Conservation (phyloP, 1,140 invertebrate genomes). For the Choristoneura fumiferana region DNA sequence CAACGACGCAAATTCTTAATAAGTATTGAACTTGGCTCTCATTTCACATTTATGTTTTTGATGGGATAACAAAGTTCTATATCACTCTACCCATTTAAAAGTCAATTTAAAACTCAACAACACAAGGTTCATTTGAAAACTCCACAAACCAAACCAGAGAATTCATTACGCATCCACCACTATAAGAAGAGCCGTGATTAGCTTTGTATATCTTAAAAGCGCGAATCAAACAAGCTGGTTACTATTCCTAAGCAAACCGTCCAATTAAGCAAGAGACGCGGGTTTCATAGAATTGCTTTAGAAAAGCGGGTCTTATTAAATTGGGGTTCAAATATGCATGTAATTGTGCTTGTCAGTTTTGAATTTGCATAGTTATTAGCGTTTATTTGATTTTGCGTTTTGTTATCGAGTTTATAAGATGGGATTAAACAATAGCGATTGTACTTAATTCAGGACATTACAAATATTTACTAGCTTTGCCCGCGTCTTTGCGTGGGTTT, state of each 20-base stretch:
- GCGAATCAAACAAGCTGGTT: neutral
- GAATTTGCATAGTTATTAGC: conserved; percentile 54
- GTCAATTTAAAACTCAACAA: no score
- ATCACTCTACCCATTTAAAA: no score
- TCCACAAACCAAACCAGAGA: no score
- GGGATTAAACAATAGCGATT: no score
- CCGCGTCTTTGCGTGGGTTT: no score
- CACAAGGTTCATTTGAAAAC: no score
- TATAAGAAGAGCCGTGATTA: neutral
- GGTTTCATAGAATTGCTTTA: conserved; percentile 25
- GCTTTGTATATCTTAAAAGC: neutral
- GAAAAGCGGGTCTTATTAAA: conserved; percentile 23
- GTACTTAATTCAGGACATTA: no score
- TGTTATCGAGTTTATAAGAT: conserved; percentile 2
- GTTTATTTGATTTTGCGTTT: conserved; percentile 25
- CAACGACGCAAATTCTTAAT: no score
- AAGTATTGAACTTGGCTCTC: no score
- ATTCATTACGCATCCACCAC: neutral
- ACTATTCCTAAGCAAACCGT: neutral
- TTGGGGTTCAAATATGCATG: conserved; percentile 22
- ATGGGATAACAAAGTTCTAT: no score
- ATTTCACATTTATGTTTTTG: no score
- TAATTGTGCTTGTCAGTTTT: conserved; percentile 39
- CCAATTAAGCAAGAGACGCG: conserved; percentile 11
- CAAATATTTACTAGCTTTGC: no score